Evolutionary conservation across 2,888 invertebrate species (phyloP).

Genomic region (Caradrina clavipalpis): DNA sequence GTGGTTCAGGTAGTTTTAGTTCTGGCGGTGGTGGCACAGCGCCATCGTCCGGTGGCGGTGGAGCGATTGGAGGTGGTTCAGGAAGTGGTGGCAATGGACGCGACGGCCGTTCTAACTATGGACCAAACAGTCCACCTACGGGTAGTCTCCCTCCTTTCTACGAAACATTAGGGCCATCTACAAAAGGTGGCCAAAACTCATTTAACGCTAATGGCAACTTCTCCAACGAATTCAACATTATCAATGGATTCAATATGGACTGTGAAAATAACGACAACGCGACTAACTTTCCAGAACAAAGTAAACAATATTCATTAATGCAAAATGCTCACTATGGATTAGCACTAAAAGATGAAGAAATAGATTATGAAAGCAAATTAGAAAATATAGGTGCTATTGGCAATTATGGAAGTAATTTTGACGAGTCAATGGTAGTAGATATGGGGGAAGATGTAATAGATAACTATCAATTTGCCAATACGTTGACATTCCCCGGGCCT

Average conservation of each 20-base stretch:
- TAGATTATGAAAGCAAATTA: constrained; percentile 94
- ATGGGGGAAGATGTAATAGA: constrained; percentile 95
- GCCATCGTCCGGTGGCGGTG: constrained; percentile 91
- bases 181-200: constrained; percentile 94
- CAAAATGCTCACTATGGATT: constrained; percentile 96
- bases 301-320: constrained; percentile 94
- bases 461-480: constrained; percentile 95
- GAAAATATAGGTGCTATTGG: constrained; percentile 93
- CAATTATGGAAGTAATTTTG: constrained; percentile 92
- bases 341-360: constrained; percentile 95
- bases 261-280: constrained; percentile 93
- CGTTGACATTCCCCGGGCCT: constrained; percentile 94
- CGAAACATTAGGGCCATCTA: constrained; percentile 93
- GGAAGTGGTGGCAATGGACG: constrained; percentile 95
- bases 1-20: constrained; percentile 89
- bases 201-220: constrained; percentile 93
- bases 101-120: constrained; percentile 96
- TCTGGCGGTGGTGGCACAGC: constrained; percentile 90
- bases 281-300: constrained; percentile 88
- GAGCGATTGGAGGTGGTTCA: constrained; percentile 92
- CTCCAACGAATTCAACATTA: constrained; percentile 93
- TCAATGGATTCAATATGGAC: constrained; percentile 94
- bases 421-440: constrained; percentile 96
- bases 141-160: constrained; percentile 97
- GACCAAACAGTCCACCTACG: constrained; percentile 96